Evolutionary conservation across 2,113 vertebrate species (phyloP), one percentile per base, ranked within the genome.

Genomic region (Gallinago jamesoni): DNA sequence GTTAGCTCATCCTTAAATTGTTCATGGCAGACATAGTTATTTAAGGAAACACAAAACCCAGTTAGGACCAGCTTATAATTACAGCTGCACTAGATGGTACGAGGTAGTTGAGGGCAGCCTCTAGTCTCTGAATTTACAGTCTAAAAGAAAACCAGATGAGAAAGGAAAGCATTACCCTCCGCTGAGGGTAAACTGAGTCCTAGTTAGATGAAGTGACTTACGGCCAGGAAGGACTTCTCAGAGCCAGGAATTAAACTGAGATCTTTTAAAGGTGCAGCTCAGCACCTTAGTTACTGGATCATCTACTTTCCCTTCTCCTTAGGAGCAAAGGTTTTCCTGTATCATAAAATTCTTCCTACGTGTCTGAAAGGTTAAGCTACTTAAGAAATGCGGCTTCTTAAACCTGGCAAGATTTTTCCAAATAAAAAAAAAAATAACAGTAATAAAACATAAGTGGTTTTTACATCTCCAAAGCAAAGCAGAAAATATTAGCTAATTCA

Each of bases 401-500:
- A 89, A 91, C 70, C 55, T 80, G 62, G 43, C 6, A 82, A 78
- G 37, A 79, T 89, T 93, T 84, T 31, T 84, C 73, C 35, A 79
- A 73, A 82, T 56, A 66, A 88, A 72, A 27, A 72, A 72, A 33
- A 84, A 86, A 56, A 90, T 45, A 88, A 84, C 73, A 94, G 76
- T 75, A 86, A 95, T 94, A 96, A 96, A 90, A 76, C 18, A 60
- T 73, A 92, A 93, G 69, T 72, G 66, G 41, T 70, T 92, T 96
- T 97, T 78, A 92, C 43, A 81, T 84, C 67, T 85, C 37, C 41
- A 89, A 86, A 96, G 89, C 41, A 72, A 94, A 88, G 94, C 60
- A 90, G 69, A 92, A 96, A 95, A 94, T 86, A 97, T 93, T 94
- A 90, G 94, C 67, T 97, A 96, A 97, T 96, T 96, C 95, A 97